Base-by-base conservation (phyloP, 1,140 invertebrate species). In the Drosophila busckii region DNA sequence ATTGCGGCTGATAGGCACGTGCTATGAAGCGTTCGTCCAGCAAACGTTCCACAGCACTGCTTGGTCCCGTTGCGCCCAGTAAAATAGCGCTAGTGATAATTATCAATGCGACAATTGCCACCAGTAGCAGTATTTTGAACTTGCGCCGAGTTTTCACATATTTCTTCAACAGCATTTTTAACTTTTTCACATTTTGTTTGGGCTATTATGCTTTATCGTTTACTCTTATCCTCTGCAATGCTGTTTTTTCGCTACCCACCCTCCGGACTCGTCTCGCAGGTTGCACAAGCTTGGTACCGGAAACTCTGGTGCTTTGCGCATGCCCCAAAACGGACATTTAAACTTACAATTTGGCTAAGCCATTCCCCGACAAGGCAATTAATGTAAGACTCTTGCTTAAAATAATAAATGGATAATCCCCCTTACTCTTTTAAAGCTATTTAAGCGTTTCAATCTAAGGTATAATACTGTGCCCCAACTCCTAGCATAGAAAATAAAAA, bases 91-190 rank as follows among this genome's bases (percentile, higher is more conserved):
- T 54, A n/a, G 82, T 84, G 19, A 85, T 63, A 22, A 86, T 76
- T 44, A 86, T 68, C 4, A 86, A 44, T 2, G 53, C 71, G 26
- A 86, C 62, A 54, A 86, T 82, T 20, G 71, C 80, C 26, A 86
- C 49, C 15, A 86, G 55, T 20, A 86, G 46, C 25, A 86, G 49
- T 15, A 86, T 86, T 35, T 86, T 86, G n/a, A 86, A 55, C 67
- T 86, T 86, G 55, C 84, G 64, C 8, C 84, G 84, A 55, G 75
- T 86, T 84, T 86, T 86, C 16, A 86, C 62, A 61, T 86, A 86
- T 46, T 86, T 86, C 65, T 86, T 86, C 0, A 86, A 49, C 61
- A 86, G 46, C 84, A 86, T 86, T 80, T 84, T 59, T 44, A 19
- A 58, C 49, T 70, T 60, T 48, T 60, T 80, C 60, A 73, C 75